Base-by-base conservation (phyloP, 1,140 invertebrate genomes). In the Camponotus floridanus region DNA sequence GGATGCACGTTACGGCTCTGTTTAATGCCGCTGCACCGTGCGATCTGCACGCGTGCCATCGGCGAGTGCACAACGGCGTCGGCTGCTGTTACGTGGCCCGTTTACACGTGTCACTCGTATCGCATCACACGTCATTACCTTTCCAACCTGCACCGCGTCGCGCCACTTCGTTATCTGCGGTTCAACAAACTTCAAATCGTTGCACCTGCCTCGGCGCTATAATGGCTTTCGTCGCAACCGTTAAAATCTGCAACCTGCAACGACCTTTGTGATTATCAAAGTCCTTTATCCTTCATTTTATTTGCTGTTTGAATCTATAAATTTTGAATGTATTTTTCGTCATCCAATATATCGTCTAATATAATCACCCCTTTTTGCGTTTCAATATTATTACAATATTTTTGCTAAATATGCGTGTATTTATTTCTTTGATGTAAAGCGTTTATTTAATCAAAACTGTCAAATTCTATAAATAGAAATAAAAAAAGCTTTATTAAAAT, bases 91-190 rank as follows among this genome's bases (percentile, higher is more conserved):
- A 85, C 36, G 70, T 79, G 80, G 59, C n/a, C 74, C 76, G 85
- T 88, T 83, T 78, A 88, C 88, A 89, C 87, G 85, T 90, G 86
- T 89, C 86, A 90, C 86, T 87, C 65, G 86, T 90, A 90, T 90
- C 88, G 86, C 86, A 88, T 90, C 86, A 90, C 88, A 83, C 88
- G 67, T 86, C 89, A 90, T 90, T 90, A 90, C 86, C 89, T 80
- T 71, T 76, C 70, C 62, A 61, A 62, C 71, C 64, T 80, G 31
- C 55, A 48, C 26, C 70, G 33, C 61, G 55, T 62, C 64, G 59
- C 62, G 64, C 42, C 39, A 70, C 74, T 70, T 90, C 78, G 85
- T 90, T 90, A 90, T 81, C 88, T 62, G 64, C 86, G 76, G 89
- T 90, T 90, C 85, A 87, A 89, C 85, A 89, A 90, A 90, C 80